A percentile compares a stretch with the other conserved stretches of the same genome.
Evolutionary conservation across 2,113 vertebrate genomes (phyloP).

Genomic region (Pampusana beccarii): DNA sequence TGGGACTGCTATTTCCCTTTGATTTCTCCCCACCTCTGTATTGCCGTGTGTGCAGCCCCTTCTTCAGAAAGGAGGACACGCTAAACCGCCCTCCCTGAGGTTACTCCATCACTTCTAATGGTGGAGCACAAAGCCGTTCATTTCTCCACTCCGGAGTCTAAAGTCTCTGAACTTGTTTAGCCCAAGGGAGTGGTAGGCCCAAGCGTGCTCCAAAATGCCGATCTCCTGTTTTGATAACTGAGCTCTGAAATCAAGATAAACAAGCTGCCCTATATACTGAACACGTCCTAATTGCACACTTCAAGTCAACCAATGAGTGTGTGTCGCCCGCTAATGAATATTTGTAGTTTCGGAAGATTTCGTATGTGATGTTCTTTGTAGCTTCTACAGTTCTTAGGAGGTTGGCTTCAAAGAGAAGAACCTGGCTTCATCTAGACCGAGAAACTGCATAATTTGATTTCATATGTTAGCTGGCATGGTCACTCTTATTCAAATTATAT

Average conservation of each 20-base stretch:
- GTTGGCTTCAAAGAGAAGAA: not conserved
- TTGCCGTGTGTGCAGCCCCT: conserved; percentile 24
- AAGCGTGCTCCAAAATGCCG: conserved; percentile 46
- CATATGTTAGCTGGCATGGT: conserved; percentile 16
- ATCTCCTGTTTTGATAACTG: conserved; percentile 62
- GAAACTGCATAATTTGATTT: conserved; percentile 16
- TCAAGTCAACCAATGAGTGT: not conserved
- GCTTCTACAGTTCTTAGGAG: conserved; percentile 13
- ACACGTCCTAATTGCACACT: conserved; percentile 41
- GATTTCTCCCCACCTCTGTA: conserved; percentile 37
- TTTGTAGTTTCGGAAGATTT: conserved; percentile 48
- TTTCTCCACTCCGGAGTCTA: conserved; percentile 36
- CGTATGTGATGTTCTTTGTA: not conserved
- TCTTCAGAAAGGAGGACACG: conserved; percentile 9
- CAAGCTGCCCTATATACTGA: conserved; percentile 63
- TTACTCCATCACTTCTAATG: conserved; percentile 56
- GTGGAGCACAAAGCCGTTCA: conserved; percentile 39
- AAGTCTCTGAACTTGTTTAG: conserved; percentile 63
- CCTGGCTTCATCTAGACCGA: not conserved
- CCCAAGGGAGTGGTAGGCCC: conserved; percentile 66
- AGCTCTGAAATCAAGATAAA: conserved; percentile 61
- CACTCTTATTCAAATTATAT: conserved; percentile 40
- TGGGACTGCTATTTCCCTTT: conserved; percentile 51
- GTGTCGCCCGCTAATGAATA: conserved; percentile 23
- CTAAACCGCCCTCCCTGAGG: conserved; percentile 8